A percentile compares a stretch with the other conserved stretches of the same genome.
phyloP scores from a whole-genome alignment of 2,113 vertebrate genomes.

The Xiphophorus maculatus region DNA sequence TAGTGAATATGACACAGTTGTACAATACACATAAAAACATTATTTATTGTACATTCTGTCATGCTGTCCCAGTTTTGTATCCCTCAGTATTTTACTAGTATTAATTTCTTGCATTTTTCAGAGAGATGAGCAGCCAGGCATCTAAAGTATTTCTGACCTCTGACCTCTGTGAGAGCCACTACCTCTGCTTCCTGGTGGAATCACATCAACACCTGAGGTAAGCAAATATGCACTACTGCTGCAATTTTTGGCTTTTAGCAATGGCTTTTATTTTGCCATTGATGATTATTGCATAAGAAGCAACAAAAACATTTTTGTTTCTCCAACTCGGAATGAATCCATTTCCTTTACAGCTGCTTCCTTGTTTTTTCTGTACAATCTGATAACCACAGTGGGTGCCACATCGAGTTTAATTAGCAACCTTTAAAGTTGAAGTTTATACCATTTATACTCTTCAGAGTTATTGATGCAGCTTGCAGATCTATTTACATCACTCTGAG shows the following conservation, averaged over 20 bases:
- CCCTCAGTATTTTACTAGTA: too few species aligned
- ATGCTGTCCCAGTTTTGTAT: too few species aligned
- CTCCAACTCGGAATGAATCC: not conserved
- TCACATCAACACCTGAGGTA: conserved; percentile 94
- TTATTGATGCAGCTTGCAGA: not conserved
- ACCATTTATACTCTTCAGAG: not conserved
- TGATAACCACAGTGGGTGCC: not conserved
- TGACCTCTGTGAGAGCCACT: conserved; percentile 93
- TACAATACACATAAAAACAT: not conserved
- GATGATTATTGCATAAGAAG: not conserved
- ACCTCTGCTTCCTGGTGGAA: conserved; percentile 94
- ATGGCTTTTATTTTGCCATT: not conserved
- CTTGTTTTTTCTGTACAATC: not conserved
- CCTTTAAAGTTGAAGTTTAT: not conserved
- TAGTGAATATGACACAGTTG: not conserved
- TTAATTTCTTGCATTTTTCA: conserved; percentile 49
- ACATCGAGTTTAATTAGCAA: not conserved
- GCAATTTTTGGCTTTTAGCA: not conserved
- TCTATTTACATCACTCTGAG: not conserved
- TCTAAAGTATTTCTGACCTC: conserved; percentile 95
- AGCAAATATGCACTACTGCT: not conserved
- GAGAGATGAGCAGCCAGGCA: conserved; percentile 94
- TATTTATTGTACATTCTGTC: not conserved
- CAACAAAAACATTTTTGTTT: not conserved
- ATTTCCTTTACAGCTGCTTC: not conserved